phyloP scores from a whole-genome alignment of 2,113 vertebrate genomes.

The Columba janthina region DNA sequence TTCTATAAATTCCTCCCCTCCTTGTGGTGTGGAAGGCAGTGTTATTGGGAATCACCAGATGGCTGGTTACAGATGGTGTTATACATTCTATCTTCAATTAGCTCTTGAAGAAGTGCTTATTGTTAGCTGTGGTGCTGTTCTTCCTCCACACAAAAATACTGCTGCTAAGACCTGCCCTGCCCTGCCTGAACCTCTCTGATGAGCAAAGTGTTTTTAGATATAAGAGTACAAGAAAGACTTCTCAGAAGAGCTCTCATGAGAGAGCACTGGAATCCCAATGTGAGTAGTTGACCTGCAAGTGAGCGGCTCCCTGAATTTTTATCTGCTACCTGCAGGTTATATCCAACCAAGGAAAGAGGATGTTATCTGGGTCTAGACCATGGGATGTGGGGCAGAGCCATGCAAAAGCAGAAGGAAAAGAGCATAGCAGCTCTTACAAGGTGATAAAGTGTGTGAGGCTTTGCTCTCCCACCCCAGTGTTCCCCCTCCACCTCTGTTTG shows the following conservation, averaged over 20 bases:
- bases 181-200: background rate
- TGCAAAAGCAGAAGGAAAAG: background rate
- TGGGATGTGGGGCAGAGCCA: background rate
- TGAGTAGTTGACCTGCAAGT: accelerated
- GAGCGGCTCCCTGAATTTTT: background rate
- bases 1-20: constrained; percentile 68
- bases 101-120: constrained; percentile 72
- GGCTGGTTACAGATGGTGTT: constrained; percentile 70
- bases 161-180: background rate
- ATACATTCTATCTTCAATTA: constrained; percentile 73
- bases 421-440: background rate
- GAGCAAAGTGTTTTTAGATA: background rate
- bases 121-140: constrained; percentile 64
- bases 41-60: constrained; percentile 71
- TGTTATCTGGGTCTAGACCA: background rate
- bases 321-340: background rate
- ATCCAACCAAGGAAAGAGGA: background rate
- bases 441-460: background rate
- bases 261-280: background rate
- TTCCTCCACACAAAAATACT: constrained; percentile 19
- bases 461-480: background rate
- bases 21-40: constrained; percentile 63
- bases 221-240: background rate
- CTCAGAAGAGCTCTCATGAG: background rate
- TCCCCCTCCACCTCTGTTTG: accelerated